Evolutionary conservation across 2,113 vertebrate genomes (phyloP).

Genomic region (Pyrgilauda ruficollis): DNA sequence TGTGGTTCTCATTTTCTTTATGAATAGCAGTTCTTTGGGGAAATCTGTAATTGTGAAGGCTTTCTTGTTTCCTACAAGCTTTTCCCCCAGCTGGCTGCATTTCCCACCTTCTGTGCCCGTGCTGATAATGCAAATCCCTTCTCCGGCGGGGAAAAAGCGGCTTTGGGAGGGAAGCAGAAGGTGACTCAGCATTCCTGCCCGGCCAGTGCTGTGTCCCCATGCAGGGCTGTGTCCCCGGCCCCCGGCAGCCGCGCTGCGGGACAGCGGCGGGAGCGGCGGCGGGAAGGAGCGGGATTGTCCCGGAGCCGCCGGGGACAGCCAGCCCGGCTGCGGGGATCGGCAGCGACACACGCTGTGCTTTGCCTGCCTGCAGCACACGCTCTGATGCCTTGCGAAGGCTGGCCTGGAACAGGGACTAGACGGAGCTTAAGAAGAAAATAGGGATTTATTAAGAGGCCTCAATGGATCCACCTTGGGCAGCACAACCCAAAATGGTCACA

Average conservation of each 20-base stretch:
- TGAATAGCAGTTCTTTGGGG: not conserved
- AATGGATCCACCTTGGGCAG: not conserved
- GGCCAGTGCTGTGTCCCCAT: not conserved
- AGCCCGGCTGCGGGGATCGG: fast-evolving
- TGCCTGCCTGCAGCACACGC: fast-evolving
- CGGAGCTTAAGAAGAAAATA: not conserved
- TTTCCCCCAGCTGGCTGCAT: fast-evolving
- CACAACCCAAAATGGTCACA: not conserved
- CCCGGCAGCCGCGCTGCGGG: too few relatives aligned
- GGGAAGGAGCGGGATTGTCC: not conserved
- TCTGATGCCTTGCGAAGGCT: not conserved
- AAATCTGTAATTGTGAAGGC: not conserved
- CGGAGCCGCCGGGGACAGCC: not conserved
- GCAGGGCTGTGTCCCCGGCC: too few relatives aligned
- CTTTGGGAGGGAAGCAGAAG: not conserved
- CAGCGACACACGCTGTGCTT: not conserved
- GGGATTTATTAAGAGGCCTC: not conserved
- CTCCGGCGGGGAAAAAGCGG: not conserved
- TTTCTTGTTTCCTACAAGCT: not conserved
- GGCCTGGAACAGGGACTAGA: too few relatives aligned
- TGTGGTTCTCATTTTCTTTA: not conserved
- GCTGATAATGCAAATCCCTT: not conserved
- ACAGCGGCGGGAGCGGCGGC: not conserved
- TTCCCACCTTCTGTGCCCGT: fast-evolving
- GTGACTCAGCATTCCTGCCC: not conserved